phyloP scores from a whole-genome alignment of 2,113 vertebrate genomes.

The Arizona elegans region DNA sequence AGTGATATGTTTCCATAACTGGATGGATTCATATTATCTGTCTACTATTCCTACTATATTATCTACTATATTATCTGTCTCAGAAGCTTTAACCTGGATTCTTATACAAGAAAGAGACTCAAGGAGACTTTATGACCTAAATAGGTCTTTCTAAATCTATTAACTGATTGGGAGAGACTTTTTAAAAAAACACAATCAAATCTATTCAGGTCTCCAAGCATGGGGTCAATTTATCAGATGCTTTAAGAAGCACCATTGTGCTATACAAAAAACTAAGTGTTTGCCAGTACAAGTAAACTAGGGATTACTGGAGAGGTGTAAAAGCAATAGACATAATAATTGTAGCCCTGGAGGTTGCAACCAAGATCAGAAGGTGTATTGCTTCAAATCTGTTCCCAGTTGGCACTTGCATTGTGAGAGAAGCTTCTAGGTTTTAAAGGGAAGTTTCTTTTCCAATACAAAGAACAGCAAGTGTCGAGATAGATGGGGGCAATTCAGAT shows the following conservation, averaged over 20 bases:
- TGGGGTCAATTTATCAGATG: neutral
- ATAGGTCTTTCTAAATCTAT: neutral
- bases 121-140: neutral
- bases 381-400: too few species aligned
- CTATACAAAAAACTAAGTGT: neutral
- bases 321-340: neutral
- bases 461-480: neutral
- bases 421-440: neutral
- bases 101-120: neutral
- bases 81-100: neutral
- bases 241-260: neutral
- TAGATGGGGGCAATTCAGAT: neutral
- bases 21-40: neutral
- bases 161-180: neutral
- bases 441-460: neutral
- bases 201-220: neutral
- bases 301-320: neutral
- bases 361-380: neutral
- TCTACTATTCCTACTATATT: too few species aligned
- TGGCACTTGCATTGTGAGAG: neutral
- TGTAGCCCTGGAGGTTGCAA: neutral
- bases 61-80: neutral
- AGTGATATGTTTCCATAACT: neutral
- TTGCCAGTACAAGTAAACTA: neutral
- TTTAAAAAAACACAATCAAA: neutral